These are phyloP conservation scores for Melolontha melolontha DNA, from an alignment of 2,888 invertebrate species.

Conservation along the genomic window DNA sequence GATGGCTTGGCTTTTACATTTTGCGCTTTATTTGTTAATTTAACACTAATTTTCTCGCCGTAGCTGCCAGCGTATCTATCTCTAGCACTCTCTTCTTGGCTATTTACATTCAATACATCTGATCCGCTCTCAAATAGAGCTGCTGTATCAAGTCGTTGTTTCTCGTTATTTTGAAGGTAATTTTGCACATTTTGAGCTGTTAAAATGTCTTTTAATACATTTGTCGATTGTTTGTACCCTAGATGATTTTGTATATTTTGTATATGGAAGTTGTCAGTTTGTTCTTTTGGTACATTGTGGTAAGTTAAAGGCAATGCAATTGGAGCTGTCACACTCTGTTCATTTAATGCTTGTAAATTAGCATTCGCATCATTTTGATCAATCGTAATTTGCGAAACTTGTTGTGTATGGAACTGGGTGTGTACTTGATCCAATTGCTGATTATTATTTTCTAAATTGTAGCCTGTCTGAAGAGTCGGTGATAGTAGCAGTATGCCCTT, in stretches of 20 bases:
- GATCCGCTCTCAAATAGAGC: constrained; percentile 40
- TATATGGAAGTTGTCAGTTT: constrained; percentile 3
- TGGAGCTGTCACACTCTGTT: background rate
- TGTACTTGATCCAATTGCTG: background rate
- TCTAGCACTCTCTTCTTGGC: background rate
- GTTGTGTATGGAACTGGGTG: constrained; percentile 33
- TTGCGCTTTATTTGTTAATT: constrained; percentile 15
- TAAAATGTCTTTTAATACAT: background rate
- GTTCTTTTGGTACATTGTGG: constrained; percentile 21
- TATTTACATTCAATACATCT: constrained; percentile 25
- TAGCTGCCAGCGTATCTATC: constrained; percentile 50
- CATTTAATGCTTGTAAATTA: background rate
- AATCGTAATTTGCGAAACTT: background rate
- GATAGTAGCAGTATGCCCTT: constrained; percentile 14
- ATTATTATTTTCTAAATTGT: background rate
- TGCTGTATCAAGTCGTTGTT: constrained; percentile 21
- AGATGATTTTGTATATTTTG: constrained; percentile 23
- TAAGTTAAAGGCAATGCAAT: constrained; percentile 32
- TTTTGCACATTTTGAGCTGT: background rate
- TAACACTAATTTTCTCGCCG: constrained; percentile 59
- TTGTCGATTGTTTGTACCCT: background rate
- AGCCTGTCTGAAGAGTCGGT: constrained; percentile 3
- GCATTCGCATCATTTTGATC: constrained; percentile 11
- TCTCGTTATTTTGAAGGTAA: constrained; percentile 3
- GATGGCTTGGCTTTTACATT: constrained; percentile 51